Evolutionary conservation across 2,797 vertebrate species (phyloP).

Genomic region (Pantherophis alleghaniensis): DNA sequence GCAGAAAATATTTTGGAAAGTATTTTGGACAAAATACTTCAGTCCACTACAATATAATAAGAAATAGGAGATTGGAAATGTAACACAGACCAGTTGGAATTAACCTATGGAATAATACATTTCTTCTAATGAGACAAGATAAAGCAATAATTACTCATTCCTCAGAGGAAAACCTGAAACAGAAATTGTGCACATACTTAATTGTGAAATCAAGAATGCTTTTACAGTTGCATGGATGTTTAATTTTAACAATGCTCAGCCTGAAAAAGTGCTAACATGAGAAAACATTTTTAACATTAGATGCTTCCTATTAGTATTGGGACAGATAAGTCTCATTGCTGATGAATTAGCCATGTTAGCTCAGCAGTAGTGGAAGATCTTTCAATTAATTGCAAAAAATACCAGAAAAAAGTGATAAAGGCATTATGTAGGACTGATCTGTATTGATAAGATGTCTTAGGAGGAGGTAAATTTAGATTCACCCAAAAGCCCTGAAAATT

Average conservation of each 20-base stretch:
- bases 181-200: slow-evolving; percentile 9
- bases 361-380: slow-evolving; percentile 19
- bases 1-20: background rate
- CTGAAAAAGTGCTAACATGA: background rate
- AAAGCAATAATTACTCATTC: slow-evolving; percentile 5
- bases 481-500: background rate
- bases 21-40: background rate
- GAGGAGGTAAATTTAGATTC: background rate
- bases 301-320: background rate
- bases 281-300: background rate
- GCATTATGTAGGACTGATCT: slow-evolving; percentile 51
- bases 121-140: slow-evolving; percentile 29
- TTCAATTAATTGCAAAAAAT: background rate
- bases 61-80: background rate
- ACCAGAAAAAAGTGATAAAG: background rate
- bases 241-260: slow-evolving; percentile 43
- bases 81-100: slow-evolving; percentile 24
- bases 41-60: background rate
- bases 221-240: slow-evolving; percentile 34
- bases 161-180: slow-evolving; percentile 44
- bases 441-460: slow-evolving; percentile 37
- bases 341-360: background rate
- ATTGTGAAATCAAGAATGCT: slow-evolving; percentile 55
- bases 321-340: background rate
- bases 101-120: slow-evolving; percentile 21